Conservation (phyloP, 2,113 vertebrate species). For the Petrocephalus zakoni region DNA sequence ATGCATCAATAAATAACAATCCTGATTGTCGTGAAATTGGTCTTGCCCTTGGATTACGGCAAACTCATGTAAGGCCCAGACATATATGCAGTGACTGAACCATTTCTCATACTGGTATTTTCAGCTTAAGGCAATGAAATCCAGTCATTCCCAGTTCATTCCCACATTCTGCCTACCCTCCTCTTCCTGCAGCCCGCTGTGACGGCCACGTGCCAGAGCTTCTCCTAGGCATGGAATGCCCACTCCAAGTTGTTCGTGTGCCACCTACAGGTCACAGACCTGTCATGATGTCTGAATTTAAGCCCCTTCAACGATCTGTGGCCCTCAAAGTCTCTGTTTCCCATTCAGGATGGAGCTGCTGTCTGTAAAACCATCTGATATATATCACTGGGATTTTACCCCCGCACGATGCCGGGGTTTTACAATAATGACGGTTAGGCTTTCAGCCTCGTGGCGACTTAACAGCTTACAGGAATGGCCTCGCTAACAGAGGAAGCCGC, state of each 20-base stretch:
- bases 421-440: background rate
- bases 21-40: background rate
- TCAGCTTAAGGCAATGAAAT: background rate
- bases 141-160: background rate
- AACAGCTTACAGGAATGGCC: conserved; percentile 47
- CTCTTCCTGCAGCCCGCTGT: background rate
- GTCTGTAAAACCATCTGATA: background rate
- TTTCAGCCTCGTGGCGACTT: conserved; percentile 34
- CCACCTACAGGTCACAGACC: conserved; percentile 22
- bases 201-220: background rate
- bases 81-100: background rate
- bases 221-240: background rate
- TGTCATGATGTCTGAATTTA: background rate
- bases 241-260: background rate
- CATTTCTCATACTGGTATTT: background rate
- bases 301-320: background rate
- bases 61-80: background rate
- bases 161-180: background rate
- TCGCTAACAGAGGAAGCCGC: conserved; percentile 58
- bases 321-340: background rate
- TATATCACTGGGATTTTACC: conserved; percentile 50
- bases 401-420: background rate
- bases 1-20: background rate
- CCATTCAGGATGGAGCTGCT: background rate
- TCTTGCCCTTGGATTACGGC: background rate